Conservation (phyloP, 2,113 vertebrate species). For the Neotragus pygmaeus region DNA sequence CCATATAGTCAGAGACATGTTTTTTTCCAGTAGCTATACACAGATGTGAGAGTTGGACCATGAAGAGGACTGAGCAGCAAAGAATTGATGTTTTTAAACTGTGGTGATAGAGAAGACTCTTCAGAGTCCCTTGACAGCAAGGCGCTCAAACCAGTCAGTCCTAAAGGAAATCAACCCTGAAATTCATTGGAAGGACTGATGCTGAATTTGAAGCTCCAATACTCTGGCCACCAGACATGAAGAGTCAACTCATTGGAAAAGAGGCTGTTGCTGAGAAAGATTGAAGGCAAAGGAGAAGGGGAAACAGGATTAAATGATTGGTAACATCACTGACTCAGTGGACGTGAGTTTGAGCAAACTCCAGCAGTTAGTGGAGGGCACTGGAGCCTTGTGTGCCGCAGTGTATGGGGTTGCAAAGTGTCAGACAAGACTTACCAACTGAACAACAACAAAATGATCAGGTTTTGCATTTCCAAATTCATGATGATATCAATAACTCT, state of each 20-base stretch:
- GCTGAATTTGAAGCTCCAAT: not conserved
- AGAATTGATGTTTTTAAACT: not conserved
- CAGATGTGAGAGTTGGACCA: not conserved
- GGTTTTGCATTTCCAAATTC: not conserved
- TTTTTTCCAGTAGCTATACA: not conserved
- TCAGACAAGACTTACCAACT: not conserved
- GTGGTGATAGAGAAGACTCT: not conserved
- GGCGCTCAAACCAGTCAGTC: not conserved
- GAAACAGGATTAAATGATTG: not conserved
- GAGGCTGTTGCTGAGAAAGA: not conserved
- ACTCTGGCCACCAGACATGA: not conserved
- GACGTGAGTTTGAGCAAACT: not conserved
- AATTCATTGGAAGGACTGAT: not conserved
- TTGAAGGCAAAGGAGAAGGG: not conserved
- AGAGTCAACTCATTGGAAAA: not conserved
- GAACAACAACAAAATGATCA: not conserved
- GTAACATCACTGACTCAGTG: not conserved
- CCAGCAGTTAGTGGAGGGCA: not conserved
- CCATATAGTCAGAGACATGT: not conserved
- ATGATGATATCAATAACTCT: not conserved
- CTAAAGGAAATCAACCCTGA: not conserved
- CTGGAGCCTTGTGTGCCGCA: not conserved
- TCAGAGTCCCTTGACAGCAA: not conserved
- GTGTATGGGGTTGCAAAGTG: not conserved
- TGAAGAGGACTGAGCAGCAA: not conserved